Evolutionary conservation across 2,888 invertebrate species (phyloP).

Genomic region (Rhagium mordax): DNA sequence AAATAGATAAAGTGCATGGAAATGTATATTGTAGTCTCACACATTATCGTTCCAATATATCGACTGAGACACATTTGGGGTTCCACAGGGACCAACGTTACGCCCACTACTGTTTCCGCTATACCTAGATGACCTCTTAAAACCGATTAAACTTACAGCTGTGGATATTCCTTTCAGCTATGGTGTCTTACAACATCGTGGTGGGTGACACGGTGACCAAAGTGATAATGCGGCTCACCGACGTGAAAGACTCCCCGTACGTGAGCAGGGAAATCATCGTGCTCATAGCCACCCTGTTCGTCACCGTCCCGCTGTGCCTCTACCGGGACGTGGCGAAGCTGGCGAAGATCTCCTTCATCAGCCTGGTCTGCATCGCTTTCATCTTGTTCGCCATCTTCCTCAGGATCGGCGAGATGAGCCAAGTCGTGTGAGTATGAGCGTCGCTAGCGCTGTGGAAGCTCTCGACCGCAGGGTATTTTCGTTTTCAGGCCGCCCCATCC

Average conservation of each 20-base stretch:
- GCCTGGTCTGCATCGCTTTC: constrained; percentile 81
- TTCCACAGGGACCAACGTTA: too few relatives aligned
- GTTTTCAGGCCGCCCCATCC: constrained; percentile 75
- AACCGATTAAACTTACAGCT: too few relatives aligned
- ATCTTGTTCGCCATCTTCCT: constrained; percentile 80
- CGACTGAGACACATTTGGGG: too few relatives aligned
- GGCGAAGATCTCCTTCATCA: constrained; percentile 79
- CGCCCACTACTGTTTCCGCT: too few relatives aligned
- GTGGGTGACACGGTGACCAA: constrained; percentile 90
- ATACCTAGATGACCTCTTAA: too few relatives aligned
- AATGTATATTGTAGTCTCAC: too few relatives aligned
- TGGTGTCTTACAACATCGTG: constrained; percentile 91
- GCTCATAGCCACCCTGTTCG: constrained; percentile 79
- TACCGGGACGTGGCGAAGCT: constrained; percentile 83
- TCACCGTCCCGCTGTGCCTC: constrained; percentile 85
- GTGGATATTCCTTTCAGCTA: constrained; percentile 79
- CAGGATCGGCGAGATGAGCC: constrained; percentile 74
- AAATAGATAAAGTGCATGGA: too few relatives aligned
- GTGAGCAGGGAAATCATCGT: constrained; percentile 80
- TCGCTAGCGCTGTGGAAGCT: too few relatives aligned
- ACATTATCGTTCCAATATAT: too few relatives aligned
- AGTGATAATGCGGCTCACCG: constrained; percentile 81
- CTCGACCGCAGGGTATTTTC: too few relatives aligned
- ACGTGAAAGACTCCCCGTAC: constrained; percentile 73
- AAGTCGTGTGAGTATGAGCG: constrained; percentile 78